Evolutionary conservation across 2,113 vertebrate species (phyloP), one percentile per base, ranked within the genome.

Genomic region (Notothenia rossii): DNA sequence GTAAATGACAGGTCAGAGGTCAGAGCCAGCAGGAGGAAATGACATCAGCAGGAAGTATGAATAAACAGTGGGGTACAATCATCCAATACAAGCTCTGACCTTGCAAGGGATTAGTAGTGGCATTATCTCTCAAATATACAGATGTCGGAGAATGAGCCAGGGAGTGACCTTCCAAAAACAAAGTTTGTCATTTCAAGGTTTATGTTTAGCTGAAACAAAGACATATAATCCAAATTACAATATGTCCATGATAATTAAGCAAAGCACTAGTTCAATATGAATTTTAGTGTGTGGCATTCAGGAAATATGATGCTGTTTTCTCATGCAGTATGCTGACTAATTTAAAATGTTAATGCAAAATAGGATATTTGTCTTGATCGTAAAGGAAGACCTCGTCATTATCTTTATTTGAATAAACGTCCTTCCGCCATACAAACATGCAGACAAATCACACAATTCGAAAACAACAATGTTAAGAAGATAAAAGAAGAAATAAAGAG

Each of bases 21-120:
- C 59, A 68, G 50, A 75, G 74, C 53, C 85, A 85, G 91, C 89
- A 78, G 88, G 89, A 91, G 92, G 92, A 94, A 94, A 93, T 93
- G 90, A 91, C 91, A 94, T 94, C 90, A 81, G 93, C 89, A 79
- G 92, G 93, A 91, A 85, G 86, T 91, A 91, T 93, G 93, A 94
- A 94, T 94, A 94, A 94, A 92, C 93, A 91, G 91, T 91, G 91
- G 93, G 92, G 81, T 76, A 91, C 90, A 92, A 93, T 91, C 88
- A 88, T 84, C 82, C 81, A 81, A 90, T 90, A 92, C 92, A 91
- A 92, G 88, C 64, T 53, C 55, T 94, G 93, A 93, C 93, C 92
- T 94, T 94, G 93, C 66, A 48, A 79, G 64, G 92, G 92, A 94
- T 94, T 94, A 94, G 89, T 79, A 61, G 58, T 1, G 56, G 88